Evolutionary conservation across 92 coral and sea anemone genomes (phyloP).

Genomic region (Pocillopora meandrina): DNA sequence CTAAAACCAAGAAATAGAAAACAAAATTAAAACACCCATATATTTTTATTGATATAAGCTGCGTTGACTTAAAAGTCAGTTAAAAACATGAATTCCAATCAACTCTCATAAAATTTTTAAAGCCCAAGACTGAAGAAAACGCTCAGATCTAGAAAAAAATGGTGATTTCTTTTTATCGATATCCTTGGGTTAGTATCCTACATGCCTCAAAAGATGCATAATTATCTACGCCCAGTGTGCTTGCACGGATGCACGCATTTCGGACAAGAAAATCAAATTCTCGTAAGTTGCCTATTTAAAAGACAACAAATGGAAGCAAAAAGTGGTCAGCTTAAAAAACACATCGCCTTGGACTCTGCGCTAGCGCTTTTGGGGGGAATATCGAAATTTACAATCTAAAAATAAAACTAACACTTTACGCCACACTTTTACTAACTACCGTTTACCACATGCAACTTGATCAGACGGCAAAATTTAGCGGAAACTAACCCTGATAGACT

Average conservation of each 20-base stretch:
- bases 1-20: background rate
- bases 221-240: no score
- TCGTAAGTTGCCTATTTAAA: no score
- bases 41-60: background rate
- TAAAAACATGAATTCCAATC: constrained; percentile 14
- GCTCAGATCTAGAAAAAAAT: constrained; percentile 4
- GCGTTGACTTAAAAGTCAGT: constrained; percentile 9
- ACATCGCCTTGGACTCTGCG: no score
- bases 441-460: constrained; percentile 29
- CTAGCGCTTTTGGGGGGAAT: background rate
- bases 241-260: no score
- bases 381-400: constrained; percentile 9
- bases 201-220: no score
- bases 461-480: constrained; percentile 19
- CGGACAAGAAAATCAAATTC: no score
- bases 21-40: background rate
- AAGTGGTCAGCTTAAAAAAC: no score
- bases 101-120: constrained; percentile 27
- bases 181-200: background rate
- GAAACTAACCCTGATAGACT: constrained; percentile 76
- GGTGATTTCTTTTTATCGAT: background rate
- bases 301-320: no score
- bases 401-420: constrained; percentile 49
- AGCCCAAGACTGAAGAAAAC: constrained; percentile 3
- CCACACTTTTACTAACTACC: constrained; percentile 58